Evolutionary conservation across 2,113 vertebrate species (phyloP).

Genomic region (Megalops atlanticus): DNA sequence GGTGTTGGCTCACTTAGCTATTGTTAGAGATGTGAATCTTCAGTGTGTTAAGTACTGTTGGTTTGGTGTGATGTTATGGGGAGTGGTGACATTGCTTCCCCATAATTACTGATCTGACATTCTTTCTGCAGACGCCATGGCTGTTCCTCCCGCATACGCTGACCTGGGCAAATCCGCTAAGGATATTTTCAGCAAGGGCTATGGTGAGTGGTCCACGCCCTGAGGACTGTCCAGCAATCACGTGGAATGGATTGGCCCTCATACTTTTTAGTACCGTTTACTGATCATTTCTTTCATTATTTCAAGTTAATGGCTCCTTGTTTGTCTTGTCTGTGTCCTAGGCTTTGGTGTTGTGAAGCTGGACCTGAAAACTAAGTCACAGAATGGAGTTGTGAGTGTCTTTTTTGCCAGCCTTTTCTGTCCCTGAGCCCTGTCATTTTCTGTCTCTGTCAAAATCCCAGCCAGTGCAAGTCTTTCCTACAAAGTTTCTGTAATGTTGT

Average conservation of each 20-base stretch:
- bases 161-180: conserved; percentile 91
- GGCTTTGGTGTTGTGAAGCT: conserved; percentile 93
- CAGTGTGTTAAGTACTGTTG: too few species aligned
- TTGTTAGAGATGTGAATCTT: too few species aligned
- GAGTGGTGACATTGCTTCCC: background rate
- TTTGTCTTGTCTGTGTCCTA: conserved; percentile 52
- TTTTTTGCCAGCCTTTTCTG: background rate
- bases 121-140: conserved; percentile 75
- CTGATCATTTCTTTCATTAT: background rate
- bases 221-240: background rate
- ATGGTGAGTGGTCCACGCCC: conserved; percentile 71
- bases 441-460: background rate
- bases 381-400: conserved; percentile 89
- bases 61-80: background rate
- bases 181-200: conserved; percentile 93
- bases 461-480: background rate
- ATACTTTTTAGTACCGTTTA: background rate
- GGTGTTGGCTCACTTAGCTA: too few species aligned
- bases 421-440: background rate
- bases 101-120: background rate
- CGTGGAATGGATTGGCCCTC: background rate
- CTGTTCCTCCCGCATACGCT: conserved; percentile 84
- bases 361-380: conserved; percentile 93
- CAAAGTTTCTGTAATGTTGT: too few species aligned
- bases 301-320: background rate